A percentile compares a stretch with the other conserved stretches of the same genome.
phyloP scores from a whole-genome alignment of 2,888 invertebrate species.

The Himalopsyche kuldschensis region DNA sequence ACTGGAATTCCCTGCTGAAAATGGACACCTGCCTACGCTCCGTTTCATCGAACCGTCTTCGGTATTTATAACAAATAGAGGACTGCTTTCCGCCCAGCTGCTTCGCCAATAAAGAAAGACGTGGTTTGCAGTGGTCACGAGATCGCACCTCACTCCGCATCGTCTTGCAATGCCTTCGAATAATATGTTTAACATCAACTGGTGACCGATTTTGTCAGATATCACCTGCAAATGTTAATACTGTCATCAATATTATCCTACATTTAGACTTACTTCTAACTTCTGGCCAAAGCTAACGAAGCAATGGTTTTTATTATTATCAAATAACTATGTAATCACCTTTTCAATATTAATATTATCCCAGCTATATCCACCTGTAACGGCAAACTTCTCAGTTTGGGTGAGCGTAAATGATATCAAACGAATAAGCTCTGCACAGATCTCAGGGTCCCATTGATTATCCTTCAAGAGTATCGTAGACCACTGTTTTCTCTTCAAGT shows the following conservation, averaged over 20 bases:
- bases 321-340: background rate
- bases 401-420: background rate
- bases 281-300: too few relatives aligned
- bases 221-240: constrained; percentile 43
- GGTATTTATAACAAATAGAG: constrained; percentile 46
- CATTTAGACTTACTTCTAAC: too few relatives aligned
- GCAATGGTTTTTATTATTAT: too few relatives aligned
- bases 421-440: background rate
- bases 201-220: constrained; percentile 44
- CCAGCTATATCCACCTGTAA: background rate
- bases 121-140: constrained; percentile 50
- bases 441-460: constrained; percentile 1
- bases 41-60: constrained; percentile 45
- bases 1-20: constrained; percentile 20
- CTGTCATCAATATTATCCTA: background rate
- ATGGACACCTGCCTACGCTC: constrained; percentile 47
- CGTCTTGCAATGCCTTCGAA: constrained; percentile 48
- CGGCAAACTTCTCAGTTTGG: background rate
- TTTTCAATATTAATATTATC: constrained; percentile 8
- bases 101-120: constrained; percentile 49
- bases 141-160: constrained; percentile 47
- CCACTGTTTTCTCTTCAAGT: constrained; percentile 1
- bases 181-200: constrained; percentile 30
- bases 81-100: constrained; percentile 29
- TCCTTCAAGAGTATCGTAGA: constrained; percentile 4